Percentiles rank a stretch among this genome's conserved stretches.
Conservation (phyloP, 2,113 vertebrate genomes). For the Tetrao urogallus region DNA sequence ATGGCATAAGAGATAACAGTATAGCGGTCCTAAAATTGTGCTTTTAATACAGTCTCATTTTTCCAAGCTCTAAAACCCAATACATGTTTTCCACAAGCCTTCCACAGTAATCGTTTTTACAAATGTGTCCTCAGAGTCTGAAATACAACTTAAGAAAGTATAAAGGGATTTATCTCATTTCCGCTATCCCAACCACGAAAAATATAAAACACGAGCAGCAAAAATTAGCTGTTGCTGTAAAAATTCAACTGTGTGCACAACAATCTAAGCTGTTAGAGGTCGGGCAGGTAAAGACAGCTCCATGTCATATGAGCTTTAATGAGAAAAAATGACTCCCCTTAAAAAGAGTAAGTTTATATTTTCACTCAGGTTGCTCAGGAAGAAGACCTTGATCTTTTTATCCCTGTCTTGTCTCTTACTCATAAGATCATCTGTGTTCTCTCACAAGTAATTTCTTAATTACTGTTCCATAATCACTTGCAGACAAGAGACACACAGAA, state of each 20-base stretch:
- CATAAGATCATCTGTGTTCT: not conserved
- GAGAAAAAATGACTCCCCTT: not conserved
- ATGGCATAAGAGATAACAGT: not conserved
- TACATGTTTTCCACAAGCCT: not conserved
- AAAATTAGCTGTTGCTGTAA: not conserved
- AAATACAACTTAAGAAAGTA: not conserved
- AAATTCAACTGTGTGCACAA: not conserved
- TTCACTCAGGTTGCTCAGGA: not conserved
- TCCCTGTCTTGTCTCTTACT: not conserved
- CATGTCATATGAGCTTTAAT: not conserved
- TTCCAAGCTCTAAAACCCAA: not conserved
- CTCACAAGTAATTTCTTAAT: not conserved
- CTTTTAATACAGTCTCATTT: not conserved
- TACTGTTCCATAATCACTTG: not conserved
- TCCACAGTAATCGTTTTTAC: not conserved
- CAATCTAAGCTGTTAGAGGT: not conserved
- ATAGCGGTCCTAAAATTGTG: not conserved
- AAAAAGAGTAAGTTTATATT: not conserved
- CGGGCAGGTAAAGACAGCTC: not conserved
- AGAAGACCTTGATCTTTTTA: not conserved
- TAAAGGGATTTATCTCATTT: not conserved
- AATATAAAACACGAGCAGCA: not conserved
- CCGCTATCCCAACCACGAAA: not conserved
- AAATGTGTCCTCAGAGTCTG: not conserved
- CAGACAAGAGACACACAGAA: slow-evolving; percentile 15